A percentile compares a stretch with the other conserved stretches of the same genome.
These are phyloP conservation scores for Aeoliscus strigatus DNA, from an alignment of 2,797 vertebrate species.

Conservation along the genomic window DNA sequence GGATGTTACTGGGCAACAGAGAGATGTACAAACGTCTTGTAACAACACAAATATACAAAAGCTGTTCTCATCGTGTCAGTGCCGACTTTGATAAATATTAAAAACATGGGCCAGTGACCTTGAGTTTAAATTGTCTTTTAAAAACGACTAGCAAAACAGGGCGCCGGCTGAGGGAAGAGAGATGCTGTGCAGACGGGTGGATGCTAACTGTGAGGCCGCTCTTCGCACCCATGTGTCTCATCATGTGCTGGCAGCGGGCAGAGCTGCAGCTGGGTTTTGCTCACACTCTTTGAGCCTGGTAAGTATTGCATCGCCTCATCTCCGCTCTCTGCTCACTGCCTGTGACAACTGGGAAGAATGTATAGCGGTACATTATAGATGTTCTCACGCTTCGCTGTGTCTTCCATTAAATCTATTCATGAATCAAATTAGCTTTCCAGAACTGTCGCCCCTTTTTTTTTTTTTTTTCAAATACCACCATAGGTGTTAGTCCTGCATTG, in stretches of 20 bases:
- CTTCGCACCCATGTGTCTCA: constrained; percentile 26
- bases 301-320: constrained; percentile 17
- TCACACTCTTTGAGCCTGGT: constrained; percentile 11
- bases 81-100: too few relatives aligned
- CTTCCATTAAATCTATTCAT: constrained; percentile 74
- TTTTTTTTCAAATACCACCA: constrained; percentile 26
- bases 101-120: too few relatives aligned
- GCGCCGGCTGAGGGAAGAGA: constrained; percentile 17
- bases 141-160: constrained; percentile 22
- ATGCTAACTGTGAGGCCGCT: constrained; percentile 24
- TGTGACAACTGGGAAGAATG: constrained; percentile 57
- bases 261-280: constrained; percentile 14
- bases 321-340: constrained; percentile 27
- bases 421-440: constrained; percentile 72
- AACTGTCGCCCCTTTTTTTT: constrained; percentile 41
- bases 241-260: constrained; percentile 17
- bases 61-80: too few relatives aligned
- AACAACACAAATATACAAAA: too few relatives aligned
- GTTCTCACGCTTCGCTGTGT: constrained; percentile 66
- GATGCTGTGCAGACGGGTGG: constrained; percentile 6
- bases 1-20: too few relatives aligned
- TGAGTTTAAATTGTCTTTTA: constrained; percentile 33
- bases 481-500: constrained; percentile 11
- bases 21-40: too few relatives aligned
- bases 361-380: constrained; percentile 60